Evolutionary conservation across 53 echinoderm and acorn worm species (phyloP).

Genomic region (Echinometra lucunter): DNA sequence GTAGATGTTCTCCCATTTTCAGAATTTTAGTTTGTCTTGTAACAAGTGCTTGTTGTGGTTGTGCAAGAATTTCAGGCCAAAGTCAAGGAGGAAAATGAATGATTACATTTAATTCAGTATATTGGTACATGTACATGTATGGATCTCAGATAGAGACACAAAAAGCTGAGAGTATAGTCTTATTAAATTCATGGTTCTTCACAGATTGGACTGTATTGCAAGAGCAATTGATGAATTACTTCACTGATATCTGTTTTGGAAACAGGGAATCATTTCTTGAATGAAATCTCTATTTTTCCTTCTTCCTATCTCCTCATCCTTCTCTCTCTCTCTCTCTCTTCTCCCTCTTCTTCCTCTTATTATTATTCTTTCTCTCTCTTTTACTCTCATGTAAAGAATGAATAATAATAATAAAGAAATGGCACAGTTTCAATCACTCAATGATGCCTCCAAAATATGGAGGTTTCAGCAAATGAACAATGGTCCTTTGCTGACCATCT

Average conservation of each 20-base stretch:
- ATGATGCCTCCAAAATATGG: not conserved
- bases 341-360: not conserved
- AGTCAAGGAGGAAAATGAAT: too few species aligned
- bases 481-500: not conserved
- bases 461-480: not conserved
- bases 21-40: too few species aligned
- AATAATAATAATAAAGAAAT: not conserved
- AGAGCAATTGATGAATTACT: not conserved
- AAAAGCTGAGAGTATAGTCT: too few species aligned
- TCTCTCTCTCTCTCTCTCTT: not conserved
- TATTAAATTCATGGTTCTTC: too few species aligned
- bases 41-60: too few species aligned
- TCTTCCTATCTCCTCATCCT: not conserved
- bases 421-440: not conserved
- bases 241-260: not conserved
- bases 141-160: too few species aligned
- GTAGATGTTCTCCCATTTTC: too few species aligned
- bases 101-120: too few species aligned
- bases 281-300: too few species aligned
- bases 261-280: not conserved
- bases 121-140: too few species aligned
- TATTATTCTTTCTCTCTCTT: not conserved
- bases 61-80: too few species aligned
- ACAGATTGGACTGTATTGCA: not conserved
- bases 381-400: not conserved